These are phyloP conservation scores for Ormyrus nitidulus DNA, from an alignment of 2,888 invertebrate genomes.

Conservation along the genomic window DNA sequence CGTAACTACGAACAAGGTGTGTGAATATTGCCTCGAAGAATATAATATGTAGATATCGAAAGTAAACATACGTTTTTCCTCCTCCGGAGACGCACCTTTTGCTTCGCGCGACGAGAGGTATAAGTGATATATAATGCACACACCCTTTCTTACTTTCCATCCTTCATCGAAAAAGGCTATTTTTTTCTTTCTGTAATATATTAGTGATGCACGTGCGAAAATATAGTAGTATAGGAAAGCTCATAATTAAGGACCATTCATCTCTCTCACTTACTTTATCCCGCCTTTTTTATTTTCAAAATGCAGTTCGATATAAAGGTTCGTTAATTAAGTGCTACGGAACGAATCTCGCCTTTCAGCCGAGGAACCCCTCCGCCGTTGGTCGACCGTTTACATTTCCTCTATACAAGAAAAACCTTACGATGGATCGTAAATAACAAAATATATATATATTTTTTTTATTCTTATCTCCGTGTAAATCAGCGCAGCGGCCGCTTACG, in stretches of 20 bases:
- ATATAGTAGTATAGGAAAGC: constrained; percentile 54
- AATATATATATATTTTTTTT: constrained; percentile 43
- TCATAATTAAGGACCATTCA: constrained; percentile 47
- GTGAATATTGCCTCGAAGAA: constrained; percentile 46
- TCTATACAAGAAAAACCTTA: constrained; percentile 9
- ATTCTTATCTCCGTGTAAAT: neutral
- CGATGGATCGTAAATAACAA: constrained; percentile 31
- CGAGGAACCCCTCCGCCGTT: constrained; percentile 38
- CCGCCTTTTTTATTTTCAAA: constrained; percentile 28
- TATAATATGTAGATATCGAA: constrained; percentile 36
- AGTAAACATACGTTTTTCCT: constrained; percentile 42
- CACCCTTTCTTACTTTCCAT: constrained; percentile 29
- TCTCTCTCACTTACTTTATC: constrained; percentile 7
- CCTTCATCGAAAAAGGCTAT: constrained; percentile 29
- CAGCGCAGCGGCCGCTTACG: neutral
- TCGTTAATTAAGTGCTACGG: neutral
- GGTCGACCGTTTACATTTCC: constrained; percentile 5
- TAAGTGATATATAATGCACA: constrained; percentile 39
- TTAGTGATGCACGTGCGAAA: constrained; percentile 51
- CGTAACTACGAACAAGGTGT: constrained; percentile 15
- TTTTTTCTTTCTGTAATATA: constrained; percentile 7
- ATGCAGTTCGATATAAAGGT: constrained; percentile 35
- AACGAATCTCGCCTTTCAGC: constrained; percentile 41
- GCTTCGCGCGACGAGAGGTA: constrained; percentile 25
- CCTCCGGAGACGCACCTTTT: constrained; percentile 3